Conservation (phyloP, 2,888 invertebrate species). For the Diogma glabrata region DNA sequence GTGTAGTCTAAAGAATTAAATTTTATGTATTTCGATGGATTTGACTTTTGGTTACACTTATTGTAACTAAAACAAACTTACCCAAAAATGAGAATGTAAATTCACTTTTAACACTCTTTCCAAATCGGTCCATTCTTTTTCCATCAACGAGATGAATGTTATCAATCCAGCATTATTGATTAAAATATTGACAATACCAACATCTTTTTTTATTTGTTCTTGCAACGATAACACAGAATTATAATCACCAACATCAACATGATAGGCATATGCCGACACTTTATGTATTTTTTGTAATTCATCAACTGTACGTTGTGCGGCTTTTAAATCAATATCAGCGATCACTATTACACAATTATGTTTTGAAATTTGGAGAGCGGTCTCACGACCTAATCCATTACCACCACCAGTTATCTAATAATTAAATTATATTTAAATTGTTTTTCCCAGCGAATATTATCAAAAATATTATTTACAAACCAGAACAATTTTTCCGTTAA, state of each 20-base stretch:
- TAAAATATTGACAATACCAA: conserved; percentile 37
- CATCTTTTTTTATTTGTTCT: conserved; percentile 12
- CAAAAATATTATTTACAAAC: too few relatives aligned
- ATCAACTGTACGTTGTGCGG: conserved; percentile 12
- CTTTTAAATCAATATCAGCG: conserved; percentile 15
- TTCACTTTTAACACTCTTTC: conserved; percentile 37
- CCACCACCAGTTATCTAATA: conserved; percentile 27
- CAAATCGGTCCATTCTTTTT: conserved; percentile 33
- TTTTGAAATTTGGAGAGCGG: conserved; percentile 21
- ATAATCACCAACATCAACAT: conserved; percentile 14
- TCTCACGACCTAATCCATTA: conserved; percentile 25
- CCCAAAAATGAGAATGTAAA: conserved; percentile 37
- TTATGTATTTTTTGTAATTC: conserved; percentile 16
- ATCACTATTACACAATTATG: conserved; percentile 19
- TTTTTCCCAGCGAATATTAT: too few relatives aligned
- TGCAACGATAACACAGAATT: conserved; percentile 11
- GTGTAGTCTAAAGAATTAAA: conserved; percentile 13
- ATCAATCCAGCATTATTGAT: conserved; percentile 39
- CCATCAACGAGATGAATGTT: conserved; percentile 32
- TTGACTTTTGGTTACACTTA: neutral
- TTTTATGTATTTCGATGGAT: conserved; percentile 7
- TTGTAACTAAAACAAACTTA: conserved; percentile 24
- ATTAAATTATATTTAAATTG: too few relatives aligned
- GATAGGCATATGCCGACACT: neutral
- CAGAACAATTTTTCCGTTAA: too few relatives aligned